A percentile compares a stretch with the other conserved stretches of the same genome.
Evolutionary conservation across 2,113 vertebrate genomes (phyloP).

Genomic region (Corythaixoides concolor): DNA sequence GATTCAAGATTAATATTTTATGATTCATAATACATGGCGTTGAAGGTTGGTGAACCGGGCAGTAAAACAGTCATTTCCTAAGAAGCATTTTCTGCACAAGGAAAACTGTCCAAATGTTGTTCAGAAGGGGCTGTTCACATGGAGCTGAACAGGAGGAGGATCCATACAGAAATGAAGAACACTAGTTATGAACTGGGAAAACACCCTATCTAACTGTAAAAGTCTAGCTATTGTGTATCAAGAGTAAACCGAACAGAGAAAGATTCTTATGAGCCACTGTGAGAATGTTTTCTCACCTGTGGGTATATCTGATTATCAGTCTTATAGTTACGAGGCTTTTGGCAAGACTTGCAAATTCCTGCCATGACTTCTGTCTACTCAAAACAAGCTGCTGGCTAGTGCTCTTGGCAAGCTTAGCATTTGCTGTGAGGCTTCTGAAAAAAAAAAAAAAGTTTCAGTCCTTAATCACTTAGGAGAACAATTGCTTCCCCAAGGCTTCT

Average conservation of each 20-base stretch:
- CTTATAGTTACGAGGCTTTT: neutral
- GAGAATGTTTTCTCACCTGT: conserved; percentile 46
- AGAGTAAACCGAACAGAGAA: neutral
- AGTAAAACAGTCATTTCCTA: neutral
- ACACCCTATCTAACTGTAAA: neutral
- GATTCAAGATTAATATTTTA: conserved; percentile 63
- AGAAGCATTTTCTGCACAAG: neutral
- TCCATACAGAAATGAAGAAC: neutral
- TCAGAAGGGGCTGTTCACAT: neutral
- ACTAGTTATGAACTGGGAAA: neutral
- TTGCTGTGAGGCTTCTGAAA: conserved; percentile 33
- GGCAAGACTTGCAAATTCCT: conserved; percentile 56
- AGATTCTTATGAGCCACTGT: neutral
- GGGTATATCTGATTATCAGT: conserved; percentile 50
- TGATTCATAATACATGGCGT: conserved; percentile 38
- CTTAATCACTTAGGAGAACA: conserved; percentile 43
- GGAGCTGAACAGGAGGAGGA: neutral
- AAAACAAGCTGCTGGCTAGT: conserved; percentile 46
- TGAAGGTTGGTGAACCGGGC: conserved; percentile 17
- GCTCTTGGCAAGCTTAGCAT: conserved; percentile 31
- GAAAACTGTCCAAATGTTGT: neutral
- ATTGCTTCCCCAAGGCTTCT: conserved; percentile 37
- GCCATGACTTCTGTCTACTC: conserved; percentile 48
- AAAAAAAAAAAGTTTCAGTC: neutral
- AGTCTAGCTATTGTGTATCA: neutral